A percentile compares a stretch with the other conserved stretches of the same genome.
phyloP scores from a whole-genome alignment of 37 sponge, comb jelly and placozoan species.

The Lycopodina hypogea region DNA sequence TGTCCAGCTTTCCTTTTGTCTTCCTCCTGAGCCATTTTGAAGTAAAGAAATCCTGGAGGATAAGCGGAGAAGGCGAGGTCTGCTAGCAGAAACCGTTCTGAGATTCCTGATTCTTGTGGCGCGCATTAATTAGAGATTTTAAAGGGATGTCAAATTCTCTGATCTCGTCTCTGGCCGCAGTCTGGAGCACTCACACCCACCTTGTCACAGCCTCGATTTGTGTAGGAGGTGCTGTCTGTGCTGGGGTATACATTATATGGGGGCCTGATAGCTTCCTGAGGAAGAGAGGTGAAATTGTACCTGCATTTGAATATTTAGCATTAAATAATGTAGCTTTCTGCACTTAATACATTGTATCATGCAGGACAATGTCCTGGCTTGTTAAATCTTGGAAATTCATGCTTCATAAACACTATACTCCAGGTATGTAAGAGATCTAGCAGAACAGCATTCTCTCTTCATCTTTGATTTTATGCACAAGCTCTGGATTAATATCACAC shows the following conservation, averaged over 20 bases:
- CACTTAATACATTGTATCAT: too few species aligned
- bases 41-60: too few species aligned
- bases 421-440: slow-evolving; percentile 69
- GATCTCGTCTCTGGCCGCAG: neutral
- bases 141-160: neutral
- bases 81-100: too few species aligned
- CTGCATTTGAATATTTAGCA: neutral
- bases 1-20: slow-evolving; percentile 14
- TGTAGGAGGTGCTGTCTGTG: slow-evolving; percentile 25
- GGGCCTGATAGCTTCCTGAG: slow-evolving; percentile 39
- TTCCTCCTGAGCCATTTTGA: neutral
- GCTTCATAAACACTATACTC: slow-evolving; percentile 72
- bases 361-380: slow-evolving; percentile 60
- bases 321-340: too few species aligned
- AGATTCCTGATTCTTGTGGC: neutral
- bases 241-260: slow-evolving; percentile 44
- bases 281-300: slow-evolving; percentile 15
- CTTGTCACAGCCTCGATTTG: neutral
- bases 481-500: too few species aligned
- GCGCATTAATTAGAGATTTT: slow-evolving; percentile 39
- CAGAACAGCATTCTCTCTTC: too few species aligned
- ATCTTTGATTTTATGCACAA: too few species aligned
- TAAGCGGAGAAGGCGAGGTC: too few species aligned
- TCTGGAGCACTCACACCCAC: neutral
- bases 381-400: slow-evolving; percentile 74